Conservation (phyloP, 2,888 invertebrate genomes). For the Entomobrya proxima region DNA sequence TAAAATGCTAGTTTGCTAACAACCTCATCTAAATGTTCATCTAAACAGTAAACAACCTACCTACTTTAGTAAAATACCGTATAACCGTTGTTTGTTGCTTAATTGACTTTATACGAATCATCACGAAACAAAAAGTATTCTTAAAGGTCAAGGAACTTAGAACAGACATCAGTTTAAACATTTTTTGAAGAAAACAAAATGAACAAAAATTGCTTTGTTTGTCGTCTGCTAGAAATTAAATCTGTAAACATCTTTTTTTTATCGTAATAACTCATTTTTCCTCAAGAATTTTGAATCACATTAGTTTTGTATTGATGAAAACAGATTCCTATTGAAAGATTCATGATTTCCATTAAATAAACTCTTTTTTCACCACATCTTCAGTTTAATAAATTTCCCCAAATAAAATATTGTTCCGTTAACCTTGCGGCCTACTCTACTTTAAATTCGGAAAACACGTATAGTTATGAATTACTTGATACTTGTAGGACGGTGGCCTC, state of each 20-base stretch:
- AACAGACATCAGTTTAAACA: too few relatives aligned
- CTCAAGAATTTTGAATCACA: neutral
- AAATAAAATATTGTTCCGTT: neutral
- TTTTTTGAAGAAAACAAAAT: neutral
- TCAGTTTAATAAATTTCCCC: neutral
- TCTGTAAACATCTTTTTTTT: neutral
- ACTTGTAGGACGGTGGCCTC: conserved; percentile 24
- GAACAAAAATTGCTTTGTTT: neutral
- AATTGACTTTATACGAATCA: neutral
- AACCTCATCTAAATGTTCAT: too few relatives aligned
- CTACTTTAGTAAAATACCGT: neutral
- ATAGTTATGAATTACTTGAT: neutral
- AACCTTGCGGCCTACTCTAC: neutral
- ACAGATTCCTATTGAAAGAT: conserved; percentile 12
- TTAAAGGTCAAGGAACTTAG: neutral
- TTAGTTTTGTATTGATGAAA: neutral
- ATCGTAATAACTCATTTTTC: neutral
- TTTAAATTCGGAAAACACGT: neutral
- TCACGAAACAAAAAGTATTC: neutral
- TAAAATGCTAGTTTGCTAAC: too few relatives aligned
- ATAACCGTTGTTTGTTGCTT: neutral
- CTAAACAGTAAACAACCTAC: too few relatives aligned
- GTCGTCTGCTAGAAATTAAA: neutral
- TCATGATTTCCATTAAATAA: neutral
- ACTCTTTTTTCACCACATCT: neutral